Evolutionary conservation across 2,888 invertebrate species (phyloP).

Genomic region (Adelognathus sp.): DNA sequence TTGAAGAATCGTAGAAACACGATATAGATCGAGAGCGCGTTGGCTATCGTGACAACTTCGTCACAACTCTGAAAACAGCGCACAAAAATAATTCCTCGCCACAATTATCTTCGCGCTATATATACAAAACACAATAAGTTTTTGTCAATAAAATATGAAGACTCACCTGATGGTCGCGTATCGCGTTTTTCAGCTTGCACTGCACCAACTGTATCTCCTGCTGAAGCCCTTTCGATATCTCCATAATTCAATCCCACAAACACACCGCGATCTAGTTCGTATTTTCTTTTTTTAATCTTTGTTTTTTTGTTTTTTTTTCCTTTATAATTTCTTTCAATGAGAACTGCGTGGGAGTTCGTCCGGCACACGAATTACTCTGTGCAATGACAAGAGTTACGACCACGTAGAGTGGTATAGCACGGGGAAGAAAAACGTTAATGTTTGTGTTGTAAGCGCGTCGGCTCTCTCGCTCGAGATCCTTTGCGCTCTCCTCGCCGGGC

Average conservation of each 20-base stretch:
- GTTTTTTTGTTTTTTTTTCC: not conserved
- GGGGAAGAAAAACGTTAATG: slow-evolving; percentile 12
- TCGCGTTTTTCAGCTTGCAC: slow-evolving; percentile 85
- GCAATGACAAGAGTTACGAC: no score
- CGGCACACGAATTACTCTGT: not conserved
- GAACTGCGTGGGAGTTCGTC: slow-evolving; percentile 8
- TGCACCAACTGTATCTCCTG: slow-evolving; percentile 85
- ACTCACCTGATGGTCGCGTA: slow-evolving; percentile 85
- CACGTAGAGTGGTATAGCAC: no score
- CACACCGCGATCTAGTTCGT: slow-evolving; percentile 24
- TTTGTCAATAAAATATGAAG: not conserved
- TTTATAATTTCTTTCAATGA: not conserved
- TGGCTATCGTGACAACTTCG: not conserved
- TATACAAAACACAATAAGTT: slow-evolving; percentile 3
- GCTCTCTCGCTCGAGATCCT: slow-evolving; percentile 49
- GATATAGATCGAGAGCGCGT: not conserved
- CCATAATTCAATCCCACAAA: slow-evolving; percentile 80
- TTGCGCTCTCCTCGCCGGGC: slow-evolving; percentile 57
- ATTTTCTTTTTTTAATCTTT: slow-evolving; percentile 10
- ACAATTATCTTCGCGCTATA: not conserved
- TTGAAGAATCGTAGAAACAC: not conserved
- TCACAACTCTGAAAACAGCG: not conserved
- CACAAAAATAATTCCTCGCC: not conserved
- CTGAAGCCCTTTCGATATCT: slow-evolving; percentile 85
- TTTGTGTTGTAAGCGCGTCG: slow-evolving; percentile 47